phyloP scores from a whole-genome alignment of 2,888 invertebrate species.

The Acrocyrtus sp. region DNA sequence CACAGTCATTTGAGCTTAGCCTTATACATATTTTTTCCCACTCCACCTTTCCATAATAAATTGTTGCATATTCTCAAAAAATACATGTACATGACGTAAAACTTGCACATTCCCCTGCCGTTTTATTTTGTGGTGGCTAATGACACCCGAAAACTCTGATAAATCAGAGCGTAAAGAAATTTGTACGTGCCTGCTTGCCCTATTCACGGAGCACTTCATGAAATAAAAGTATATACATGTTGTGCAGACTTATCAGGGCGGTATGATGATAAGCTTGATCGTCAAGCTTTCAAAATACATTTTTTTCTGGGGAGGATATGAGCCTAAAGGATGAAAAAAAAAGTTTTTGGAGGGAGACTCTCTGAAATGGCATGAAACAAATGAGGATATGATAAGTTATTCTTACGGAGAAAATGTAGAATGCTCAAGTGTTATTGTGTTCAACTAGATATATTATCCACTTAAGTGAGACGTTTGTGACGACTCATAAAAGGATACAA shows the following conservation, averaged over 20 bases:
- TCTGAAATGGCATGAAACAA: slow-evolving; percentile 28
- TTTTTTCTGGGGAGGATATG: neutral
- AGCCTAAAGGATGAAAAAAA: slow-evolving; percentile 20
- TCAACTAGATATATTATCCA: slow-evolving; percentile 10
- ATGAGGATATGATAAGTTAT: slow-evolving; percentile 32
- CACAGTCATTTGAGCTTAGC: neutral
- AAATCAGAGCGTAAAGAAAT: too few relatives aligned
- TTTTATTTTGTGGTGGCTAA: too few relatives aligned
- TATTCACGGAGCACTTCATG: slow-evolving; percentile 24
- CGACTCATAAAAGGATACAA: too few relatives aligned
- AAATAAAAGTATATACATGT: slow-evolving; percentile 18
- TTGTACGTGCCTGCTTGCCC: too few relatives aligned
- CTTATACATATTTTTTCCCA: slow-evolving; percentile 14
- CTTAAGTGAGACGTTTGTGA: slow-evolving; percentile 17
- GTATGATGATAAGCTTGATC: too few relatives aligned
- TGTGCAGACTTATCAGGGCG: slow-evolving; percentile 15
- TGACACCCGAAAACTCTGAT: slow-evolving; percentile 20
- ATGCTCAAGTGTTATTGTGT: too few relatives aligned
- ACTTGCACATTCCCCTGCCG: too few relatives aligned
- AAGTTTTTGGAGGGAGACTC: slow-evolving; percentile 6
- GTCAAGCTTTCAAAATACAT: too few relatives aligned
- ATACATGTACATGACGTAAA: too few relatives aligned
- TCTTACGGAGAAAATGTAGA: too few relatives aligned
- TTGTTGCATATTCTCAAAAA: neutral
- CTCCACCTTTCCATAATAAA: slow-evolving; percentile 21